phyloP scores from a whole-genome alignment of 2,888 invertebrate species.

The Branchellion lobata region DNA sequence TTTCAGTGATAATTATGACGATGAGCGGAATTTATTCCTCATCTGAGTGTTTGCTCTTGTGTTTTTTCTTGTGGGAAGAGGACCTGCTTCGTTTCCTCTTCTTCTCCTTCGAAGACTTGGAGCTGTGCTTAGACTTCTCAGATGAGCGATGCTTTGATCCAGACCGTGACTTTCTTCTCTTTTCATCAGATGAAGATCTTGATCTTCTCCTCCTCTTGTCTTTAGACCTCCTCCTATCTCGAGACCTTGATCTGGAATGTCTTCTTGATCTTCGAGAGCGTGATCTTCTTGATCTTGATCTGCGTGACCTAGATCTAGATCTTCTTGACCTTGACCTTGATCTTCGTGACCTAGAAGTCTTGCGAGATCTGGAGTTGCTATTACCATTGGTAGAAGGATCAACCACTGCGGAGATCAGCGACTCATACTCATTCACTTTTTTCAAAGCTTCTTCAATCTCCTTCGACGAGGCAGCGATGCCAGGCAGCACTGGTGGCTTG shows the following conservation, averaged over 20 bases:
- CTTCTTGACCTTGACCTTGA: conserved; percentile 46
- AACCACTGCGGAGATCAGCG: conserved; percentile 87
- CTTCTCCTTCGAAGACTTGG: conserved; percentile 17
- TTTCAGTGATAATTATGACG: too few species aligned
- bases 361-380: conserved; percentile 19
- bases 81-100: conserved; percentile 17
- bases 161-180: conserved; percentile 33
- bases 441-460: conserved; percentile 86
- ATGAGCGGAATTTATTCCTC: too few species aligned
- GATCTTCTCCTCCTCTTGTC: conserved; percentile 38
- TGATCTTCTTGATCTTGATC: conserved; percentile 43
- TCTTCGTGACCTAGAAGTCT: conserved; percentile 37
- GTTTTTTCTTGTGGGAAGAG: background rate
- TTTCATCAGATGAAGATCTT: conserved; percentile 39
- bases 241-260: conserved; percentile 41
- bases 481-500: conserved; percentile 77
- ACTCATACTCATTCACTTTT: conserved; percentile 90
- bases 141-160: background rate
- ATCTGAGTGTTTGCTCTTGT: conserved; percentile 5
- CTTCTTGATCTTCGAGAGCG: conserved; percentile 40
- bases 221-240: conserved; percentile 40
- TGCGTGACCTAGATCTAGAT: conserved; percentile 46
- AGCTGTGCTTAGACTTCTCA: conserved; percentile 43
- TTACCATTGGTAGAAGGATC: conserved; percentile 61
- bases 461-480: conserved; percentile 79